phyloP scores from a whole-genome alignment of 2,888 invertebrate species.

The Miltochrista miniata region DNA sequence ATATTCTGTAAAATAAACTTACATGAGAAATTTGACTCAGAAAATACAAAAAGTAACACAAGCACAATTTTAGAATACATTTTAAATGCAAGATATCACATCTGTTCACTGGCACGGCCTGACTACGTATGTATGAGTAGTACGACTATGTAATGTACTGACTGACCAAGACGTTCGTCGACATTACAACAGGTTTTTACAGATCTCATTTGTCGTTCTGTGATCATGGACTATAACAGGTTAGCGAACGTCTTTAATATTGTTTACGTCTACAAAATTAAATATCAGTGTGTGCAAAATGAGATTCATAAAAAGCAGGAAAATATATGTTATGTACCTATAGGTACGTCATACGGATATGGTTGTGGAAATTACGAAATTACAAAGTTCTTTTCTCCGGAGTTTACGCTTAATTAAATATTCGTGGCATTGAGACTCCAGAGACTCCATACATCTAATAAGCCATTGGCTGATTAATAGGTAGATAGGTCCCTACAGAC shows the following conservation, averaged over 20 bases:
- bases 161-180: neutral
- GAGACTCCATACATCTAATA: too few relatives aligned
- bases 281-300: neutral
- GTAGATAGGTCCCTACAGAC: too few relatives aligned
- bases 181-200: neutral
- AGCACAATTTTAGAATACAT: constrained; percentile 17
- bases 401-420: too few relatives aligned
- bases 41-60: constrained; percentile 16
- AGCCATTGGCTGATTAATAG: too few relatives aligned
- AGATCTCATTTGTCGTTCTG: too few relatives aligned
- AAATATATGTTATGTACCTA: neutral
- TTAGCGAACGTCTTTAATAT: too few relatives aligned
- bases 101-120: neutral
- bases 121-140: neutral
- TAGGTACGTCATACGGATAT: too few relatives aligned
- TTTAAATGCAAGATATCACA: constrained; percentile 2
- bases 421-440: too few relatives aligned
- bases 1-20: constrained; percentile 13
- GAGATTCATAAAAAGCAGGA: neutral
- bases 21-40: constrained; percentile 16
- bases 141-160: neutral
- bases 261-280: neutral
- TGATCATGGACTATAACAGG: too few relatives aligned
- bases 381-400: too few relatives aligned
- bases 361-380: too few relatives aligned